Evolutionary conservation across 2,888 invertebrate genomes (phyloP), one percentile per base, ranked within the genome.

Genomic region (Melinaea marsaeus): DNA sequence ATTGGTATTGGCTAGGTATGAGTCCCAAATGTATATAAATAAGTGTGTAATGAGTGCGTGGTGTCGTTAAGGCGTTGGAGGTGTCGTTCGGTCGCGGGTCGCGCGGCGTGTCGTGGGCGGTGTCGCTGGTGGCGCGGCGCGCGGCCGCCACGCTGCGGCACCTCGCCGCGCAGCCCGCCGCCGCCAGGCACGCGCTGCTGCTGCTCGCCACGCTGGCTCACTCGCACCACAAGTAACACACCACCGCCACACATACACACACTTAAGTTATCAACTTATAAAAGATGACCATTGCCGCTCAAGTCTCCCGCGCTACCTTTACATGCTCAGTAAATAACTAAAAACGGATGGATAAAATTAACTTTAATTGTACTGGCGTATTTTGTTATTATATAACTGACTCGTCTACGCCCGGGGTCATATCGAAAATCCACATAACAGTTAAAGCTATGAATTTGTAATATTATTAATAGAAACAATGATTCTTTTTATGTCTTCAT

Each of bases 1-100:
- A n/a, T n/a, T 22, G 22, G 22, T 22, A 22, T 22, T 46, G 9
- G 9, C 13, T 46, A 3, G 4, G 11, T 45, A 45, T 6, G 45
- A 9, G 11, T n/a, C 1, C 2, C 11, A 22, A n/a, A 22, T 48
- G 22, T 48, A 48, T 48, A n/a, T 45, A 45, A 45, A 45, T 33
- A 42, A 9, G 1, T 9, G 32, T 47, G 13, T 22, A 13, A 33
- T 48, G 5, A 7, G 3, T 35, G 9, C n/a, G 32, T 60, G 33
- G 22, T 7, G 13, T 33, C 7, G 13, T 13, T 0, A 71, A 88
- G 88, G 82, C 84, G n/a, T 66, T 88, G 54, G 85, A 84, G 70
- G 75, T 76, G 55, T 86, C 88, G 67, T 90, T 88, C 77, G 86
- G 87, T 0, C 75, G 77, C 9, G 73, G 76, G 13, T 84, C 84